Evolutionary conservation across 1,140 invertebrate species (phyloP), one percentile per base, ranked within the genome.

Genomic region (Drosophila pruinosa): DNA sequence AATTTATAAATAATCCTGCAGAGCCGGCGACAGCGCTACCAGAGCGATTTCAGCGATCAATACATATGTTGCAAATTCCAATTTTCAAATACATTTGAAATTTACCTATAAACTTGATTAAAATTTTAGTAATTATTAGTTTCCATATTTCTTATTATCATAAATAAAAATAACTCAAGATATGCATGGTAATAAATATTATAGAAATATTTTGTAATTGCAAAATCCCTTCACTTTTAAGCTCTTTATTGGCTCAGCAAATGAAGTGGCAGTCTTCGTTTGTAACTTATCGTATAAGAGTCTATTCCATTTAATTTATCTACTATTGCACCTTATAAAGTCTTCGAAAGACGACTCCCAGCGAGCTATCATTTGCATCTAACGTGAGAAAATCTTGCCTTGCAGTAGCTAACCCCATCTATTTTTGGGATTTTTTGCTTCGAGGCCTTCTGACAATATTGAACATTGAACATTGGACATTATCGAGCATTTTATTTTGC

Each of bases 401-500:
- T 21, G 10, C 17, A 10, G 10, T 31, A 14, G 31, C 31, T 34
- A 34, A 34, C n/a, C 6, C 22, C n/a, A 24, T 24, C 43, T 26
- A 24, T 26, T 2, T 12, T 26, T 26, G 21, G 43, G 43, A 47
- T 50, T 50, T 31, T 15, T 24, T 6, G 26, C 47, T 50, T 19
- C 12, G 24, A 19, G n/a, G 47, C 26, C 28, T 50, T 61, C 38
- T 17, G 61, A 65, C 56, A 62, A 6, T 7, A 10, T 10, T 10
- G 7, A 24, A 64, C 56, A 61, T 59, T 70, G 64, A 68, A 47
- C 62, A 68, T 58, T 54, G 57, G 15, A 38, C 36, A 76, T 81
- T 76, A 76, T 67, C 68, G 22, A 41, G 52, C 68, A 68, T 80
- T 85, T 81, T 79, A 81, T 76, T 83, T 83, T 89, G 64, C 83